Evolutionary conservation across 2,888 invertebrate species (phyloP), one percentile per base, ranked within the genome.

Genomic region (Sphecodes monilicornis): DNA sequence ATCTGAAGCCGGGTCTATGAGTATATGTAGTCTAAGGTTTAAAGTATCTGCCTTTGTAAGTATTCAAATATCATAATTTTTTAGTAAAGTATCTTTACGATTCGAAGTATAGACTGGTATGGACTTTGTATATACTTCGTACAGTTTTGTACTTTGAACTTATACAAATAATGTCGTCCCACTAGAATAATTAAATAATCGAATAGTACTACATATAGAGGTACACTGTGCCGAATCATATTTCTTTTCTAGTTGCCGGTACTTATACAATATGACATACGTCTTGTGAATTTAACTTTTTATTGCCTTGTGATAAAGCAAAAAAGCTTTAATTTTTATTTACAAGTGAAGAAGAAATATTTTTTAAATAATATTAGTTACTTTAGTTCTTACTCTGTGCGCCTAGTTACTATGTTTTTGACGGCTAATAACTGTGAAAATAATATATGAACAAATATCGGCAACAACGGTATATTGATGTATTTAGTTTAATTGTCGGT

Each of bases 241-340:
- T 70, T n/a, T 41, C n/a, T 71, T 41, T 41, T 22, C 36, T 36
- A 26, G 50, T 71, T 74, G 50, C 85, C 84, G 85, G 85, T 50
- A 50, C n/a, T 10, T 3, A 60, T 16, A 57, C 4, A 32, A 70
- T 66, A 32, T 32, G 71, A 6, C 6, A 41, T 32, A 26, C 50
- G 11, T 36, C 46, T 75, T 18, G 54, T 1, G 57, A 46, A 32
- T 54, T 57, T 70, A 79, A 66, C 57, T n/a, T 79, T 70, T 66
- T 57, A 29, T 70, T 29, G 13, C 16, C 3, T 10, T 6, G 39
- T 68, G 22, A 43, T n/a, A 46, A 39, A n/a, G 50, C 13, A 26
- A 60, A 16, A 36, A 57, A 64, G 22, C 3, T 16, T 22, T 18
- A 6, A 36, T 68, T 57, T 60, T 18, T 10, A 43, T 73, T 54